Conservation (phyloP, 2,797 vertebrate genomes). For the Gallinago stenura region DNA sequence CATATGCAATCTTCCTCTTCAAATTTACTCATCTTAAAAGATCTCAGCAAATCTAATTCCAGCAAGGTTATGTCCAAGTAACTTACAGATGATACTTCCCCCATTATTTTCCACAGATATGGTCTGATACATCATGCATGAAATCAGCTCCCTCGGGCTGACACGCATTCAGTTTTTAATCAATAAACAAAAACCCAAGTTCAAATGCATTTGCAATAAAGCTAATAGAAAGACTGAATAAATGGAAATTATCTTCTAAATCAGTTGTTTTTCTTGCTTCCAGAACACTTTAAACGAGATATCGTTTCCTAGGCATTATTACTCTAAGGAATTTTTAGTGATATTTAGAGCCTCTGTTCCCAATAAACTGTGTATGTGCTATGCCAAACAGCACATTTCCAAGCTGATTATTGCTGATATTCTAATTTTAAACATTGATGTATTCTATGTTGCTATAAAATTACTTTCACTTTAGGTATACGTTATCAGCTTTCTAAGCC, state of each 20-base stretch:
- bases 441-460: background rate
- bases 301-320: background rate
- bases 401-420: background rate
- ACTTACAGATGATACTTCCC: background rate
- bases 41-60: background rate
- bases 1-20: background rate
- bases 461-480: background rate
- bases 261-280: background rate
- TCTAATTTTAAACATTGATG: background rate
- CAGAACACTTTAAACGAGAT: background rate
- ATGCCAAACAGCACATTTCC: background rate
- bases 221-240: background rate
- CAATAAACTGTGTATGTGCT: background rate
- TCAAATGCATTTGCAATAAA: background rate
- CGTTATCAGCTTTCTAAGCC: background rate
- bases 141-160: background rate
- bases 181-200: background rate
- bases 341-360: background rate
- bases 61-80: background rate
- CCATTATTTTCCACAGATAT: background rate
- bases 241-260: background rate
- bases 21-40: background rate
- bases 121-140: background rate
- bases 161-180: background rate
- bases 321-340: background rate